Evolutionary conservation across 2,888 invertebrate genomes (phyloP), one percentile per base, ranked within the genome.

Genomic region (Drosophila cognata): DNA sequence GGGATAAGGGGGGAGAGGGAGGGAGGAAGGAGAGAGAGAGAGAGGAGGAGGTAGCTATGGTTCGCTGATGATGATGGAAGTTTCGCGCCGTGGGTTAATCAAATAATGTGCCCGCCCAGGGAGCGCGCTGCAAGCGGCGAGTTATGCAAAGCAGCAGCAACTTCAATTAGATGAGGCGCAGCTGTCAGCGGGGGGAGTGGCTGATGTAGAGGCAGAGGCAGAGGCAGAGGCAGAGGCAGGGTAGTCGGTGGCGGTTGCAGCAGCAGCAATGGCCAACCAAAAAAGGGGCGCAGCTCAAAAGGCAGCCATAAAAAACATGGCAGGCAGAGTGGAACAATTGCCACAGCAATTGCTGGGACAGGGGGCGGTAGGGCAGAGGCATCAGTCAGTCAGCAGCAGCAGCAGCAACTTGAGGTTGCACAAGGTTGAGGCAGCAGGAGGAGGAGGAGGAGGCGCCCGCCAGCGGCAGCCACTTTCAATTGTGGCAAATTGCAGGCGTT

Each of bases 401-500:
- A 33, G 56, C 25, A 58, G 66, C 41, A 29, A 58, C 35, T 41
- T 29, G 29, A 46, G 51, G 62, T 38, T 56, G 56, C 70, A 67
- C 56, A 68, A 35, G 21, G 36, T n/a, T 56, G 29, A 41, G 21
- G 48, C 46, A 59, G 33, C 1, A 46, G 28, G 2, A 21, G 36
- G 13, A 41, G 51, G 50, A 41, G 59, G 59, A 48, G 61, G 73
- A 60, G 75, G 58, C 50, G 62, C 74, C 46, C 68, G 74, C 41
- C 76, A 68, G 76, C 61, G 68, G 86, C 84, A 84, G 90, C 90
- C 90, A 87, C 89, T 88, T 90, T 90, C 85, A 88, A 90, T 88
- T 88, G 87, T 88, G 85, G 90, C 85, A 90, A 88, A 88, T 88
- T 88, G 85, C 90, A 88, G 88, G 90, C 87, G 89, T 89, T 90